phyloP scores from a whole-genome alignment of 2,113 vertebrate species.

The Ptyas mucosa region DNA sequence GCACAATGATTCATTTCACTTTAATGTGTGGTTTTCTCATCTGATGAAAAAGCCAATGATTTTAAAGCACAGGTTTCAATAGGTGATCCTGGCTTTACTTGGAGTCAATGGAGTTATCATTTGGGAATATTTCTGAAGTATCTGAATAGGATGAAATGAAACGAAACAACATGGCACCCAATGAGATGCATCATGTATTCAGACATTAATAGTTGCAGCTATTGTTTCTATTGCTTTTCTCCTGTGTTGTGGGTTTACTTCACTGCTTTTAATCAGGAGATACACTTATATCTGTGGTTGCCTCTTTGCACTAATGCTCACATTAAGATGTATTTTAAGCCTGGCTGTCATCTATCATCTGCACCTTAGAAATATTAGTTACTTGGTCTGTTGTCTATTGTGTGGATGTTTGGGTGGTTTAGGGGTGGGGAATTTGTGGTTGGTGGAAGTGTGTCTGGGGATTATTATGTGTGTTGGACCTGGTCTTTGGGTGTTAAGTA shows the following conservation, averaged over 20 bases:
- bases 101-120: neutral
- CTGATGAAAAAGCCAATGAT: neutral
- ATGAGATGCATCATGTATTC: neutral
- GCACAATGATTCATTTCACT: neutral
- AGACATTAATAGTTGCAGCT: neutral
- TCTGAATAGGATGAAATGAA: neutral
- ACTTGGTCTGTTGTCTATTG: too few relatives aligned
- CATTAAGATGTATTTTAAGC: neutral
- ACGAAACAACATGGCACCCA: neutral
- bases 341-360: neutral
- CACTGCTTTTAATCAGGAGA: neutral
- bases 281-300: neutral
- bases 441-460: too few relatives aligned
- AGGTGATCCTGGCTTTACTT: neutral
- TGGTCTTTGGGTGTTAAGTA: too few relatives aligned
- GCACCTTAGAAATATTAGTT: neutral
- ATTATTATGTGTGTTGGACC: too few relatives aligned
- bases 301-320: neutral
- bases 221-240: neutral
- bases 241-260: neutral
- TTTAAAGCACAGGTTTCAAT: neutral
- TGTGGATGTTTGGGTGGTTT: too few relatives aligned
- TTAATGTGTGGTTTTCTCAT: neutral
- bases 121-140: neutral
- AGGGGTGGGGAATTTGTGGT: too few relatives aligned